Base-by-base conservation (phyloP, 2,797 vertebrate species). In the Hozukius guyotensis region DNA sequence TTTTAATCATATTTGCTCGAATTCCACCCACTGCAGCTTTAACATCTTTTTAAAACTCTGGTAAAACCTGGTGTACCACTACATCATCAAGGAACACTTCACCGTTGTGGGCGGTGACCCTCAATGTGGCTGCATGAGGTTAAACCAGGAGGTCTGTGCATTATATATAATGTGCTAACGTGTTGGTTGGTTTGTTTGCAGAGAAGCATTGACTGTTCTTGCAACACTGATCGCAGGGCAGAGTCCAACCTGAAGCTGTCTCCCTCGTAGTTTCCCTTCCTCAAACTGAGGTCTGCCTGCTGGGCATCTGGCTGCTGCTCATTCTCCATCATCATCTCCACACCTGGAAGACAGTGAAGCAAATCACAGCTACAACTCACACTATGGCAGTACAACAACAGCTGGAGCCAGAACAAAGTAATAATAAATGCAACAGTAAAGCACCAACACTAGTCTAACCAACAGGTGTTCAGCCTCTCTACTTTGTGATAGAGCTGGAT, bases 161-260 rank as follows among this genome's bases (percentile, higher is more conserved):
- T 46, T 46, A 8, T 8, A 63, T 5, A 32, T 25, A 16, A 10
- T 4, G 25, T 29, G 11, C 22, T 3, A 27, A 36, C 20, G 24
- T 2, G 16, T 7, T n/a, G 1, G 16, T 7, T n/a, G 1, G 42
- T 25, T 6, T 16, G 3, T 31, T 46, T 20, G 32, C 20, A 2
- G 16, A 34, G 4, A 18, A 52, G 46, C n/a, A 52, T 52, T 53
- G 52, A 53, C n/a, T 53, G 22, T 53, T 53, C n/a, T n/a, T 29
- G 27, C 6, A 59, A 59, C 56, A 59, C 27, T 29, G 14, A 14
- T 52, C 0, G 46, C 46, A 20, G 18, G 2, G 6, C 5, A 29
- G 18, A 4, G 42, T 75, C 88, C 32, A 13, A 96, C 96, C 95
- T 95, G 93, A 96, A 95, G 18, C 77, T 74, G 5, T 89, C 77